Evolutionary conservation across 1,140 invertebrate genomes (phyloP).

Genomic region (Euura saliciscinereae): DNA sequence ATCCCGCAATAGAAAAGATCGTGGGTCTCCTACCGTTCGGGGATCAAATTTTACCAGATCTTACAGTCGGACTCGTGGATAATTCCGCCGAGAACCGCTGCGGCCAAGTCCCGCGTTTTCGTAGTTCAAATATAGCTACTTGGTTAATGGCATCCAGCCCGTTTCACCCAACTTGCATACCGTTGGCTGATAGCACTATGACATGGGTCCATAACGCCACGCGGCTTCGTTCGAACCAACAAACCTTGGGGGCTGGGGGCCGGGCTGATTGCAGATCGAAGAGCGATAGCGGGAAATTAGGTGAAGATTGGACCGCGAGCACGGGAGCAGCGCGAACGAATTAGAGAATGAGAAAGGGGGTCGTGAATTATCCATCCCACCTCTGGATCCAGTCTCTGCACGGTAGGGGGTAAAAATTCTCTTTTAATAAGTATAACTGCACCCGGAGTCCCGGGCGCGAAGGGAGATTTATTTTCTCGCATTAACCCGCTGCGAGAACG

Average conservation of each 20-base stretch:
- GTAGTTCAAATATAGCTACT: conserved; percentile 2
- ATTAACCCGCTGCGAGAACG: background rate
- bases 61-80: too few species aligned
- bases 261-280: conserved; percentile 6
- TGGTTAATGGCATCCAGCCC: background rate
- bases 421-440: too few species aligned
- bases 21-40: too few species aligned
- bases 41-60: too few species aligned
- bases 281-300: conserved; percentile 1
- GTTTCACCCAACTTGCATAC: background rate
- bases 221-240: background rate
- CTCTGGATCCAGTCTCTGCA: too few species aligned
- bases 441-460: background rate
- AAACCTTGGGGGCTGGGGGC: background rate
- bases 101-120: background rate
- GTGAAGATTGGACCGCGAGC: background rate
- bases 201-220: conserved; percentile 3
- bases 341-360: background rate
- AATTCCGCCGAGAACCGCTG: background rate
- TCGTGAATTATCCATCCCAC: background rate
- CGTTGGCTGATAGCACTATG: background rate
- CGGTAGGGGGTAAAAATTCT: too few species aligned
- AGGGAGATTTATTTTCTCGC: background rate
- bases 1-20: too few species aligned
- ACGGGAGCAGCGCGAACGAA: too few species aligned